Evolutionary conservation across 2,888 invertebrate species (phyloP).

Genomic region (Catocala fraxini): DNA sequence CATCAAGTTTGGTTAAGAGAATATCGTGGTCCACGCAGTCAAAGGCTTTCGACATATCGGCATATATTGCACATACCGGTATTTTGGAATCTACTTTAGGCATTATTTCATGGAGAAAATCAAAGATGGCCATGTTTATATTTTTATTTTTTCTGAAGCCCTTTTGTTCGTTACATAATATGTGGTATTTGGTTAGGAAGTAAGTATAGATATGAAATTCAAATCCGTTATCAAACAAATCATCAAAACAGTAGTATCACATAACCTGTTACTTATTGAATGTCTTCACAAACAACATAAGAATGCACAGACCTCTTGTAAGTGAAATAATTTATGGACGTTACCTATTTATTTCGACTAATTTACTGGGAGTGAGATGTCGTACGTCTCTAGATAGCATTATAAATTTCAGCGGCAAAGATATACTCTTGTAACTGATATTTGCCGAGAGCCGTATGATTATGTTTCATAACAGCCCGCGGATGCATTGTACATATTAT

Average conservation of each 20-base stretch:
- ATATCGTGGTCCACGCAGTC: too few species aligned
- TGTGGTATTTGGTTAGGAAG: too few species aligned
- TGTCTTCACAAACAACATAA: constrained; percentile 68
- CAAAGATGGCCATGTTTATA: too few species aligned
- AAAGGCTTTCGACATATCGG: too few species aligned
- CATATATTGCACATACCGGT: too few species aligned
- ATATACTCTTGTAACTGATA: constrained; percentile 66
- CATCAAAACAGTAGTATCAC: constrained; percentile 43
- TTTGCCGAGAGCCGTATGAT: constrained; percentile 54
- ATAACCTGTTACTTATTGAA: constrained; percentile 63
- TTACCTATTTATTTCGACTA: constrained; percentile 65
- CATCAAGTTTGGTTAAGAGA: too few species aligned
- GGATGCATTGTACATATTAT: constrained; percentile 42
- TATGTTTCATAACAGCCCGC: constrained; percentile 62
- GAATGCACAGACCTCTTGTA: constrained; percentile 52
- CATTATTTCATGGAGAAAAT: too few species aligned
- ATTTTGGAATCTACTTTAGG: too few species aligned
- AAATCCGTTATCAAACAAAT: constrained; percentile 32
- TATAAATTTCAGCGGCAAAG: constrained; percentile 54
- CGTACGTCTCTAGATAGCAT: constrained; percentile 63
- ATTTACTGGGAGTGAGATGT: constrained; percentile 66
- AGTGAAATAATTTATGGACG: constrained; percentile 55
- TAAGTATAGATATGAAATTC: constrained; percentile 13
- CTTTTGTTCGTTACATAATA: too few species aligned
- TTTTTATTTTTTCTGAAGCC: too few species aligned